Evolutionary conservation across 2,797 vertebrate species (phyloP), one percentile per base, ranked within the genome.

Genomic region (Peromyscus melanophrys): DNA sequence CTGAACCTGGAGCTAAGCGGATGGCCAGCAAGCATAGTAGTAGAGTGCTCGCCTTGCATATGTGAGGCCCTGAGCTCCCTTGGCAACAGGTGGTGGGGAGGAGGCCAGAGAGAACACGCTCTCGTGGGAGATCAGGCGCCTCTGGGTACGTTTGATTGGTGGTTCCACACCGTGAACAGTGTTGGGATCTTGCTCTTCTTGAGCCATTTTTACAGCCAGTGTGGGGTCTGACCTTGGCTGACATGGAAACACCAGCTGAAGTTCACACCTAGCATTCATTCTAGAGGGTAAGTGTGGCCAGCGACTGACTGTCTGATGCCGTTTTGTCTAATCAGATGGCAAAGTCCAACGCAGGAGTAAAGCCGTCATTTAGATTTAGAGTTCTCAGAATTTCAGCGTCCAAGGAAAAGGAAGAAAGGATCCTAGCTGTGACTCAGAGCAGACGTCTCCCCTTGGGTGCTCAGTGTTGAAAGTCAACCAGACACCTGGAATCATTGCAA

Each of bases 41-140:
- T 17, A 71, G 52, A 49, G 1, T 0, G 1, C 31, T 59, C 27
- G 21, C 31, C 43, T 17, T 29, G 5, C 4, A 9, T 16, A 1
- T 13, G 3, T 0, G 6, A 29, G n/a, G 46, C 69, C 40, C 57
- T 31, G 81, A 29, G 81, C 29, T 27, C 49, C 7, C 12, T 8
- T 25, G 49, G 84, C 52, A 25, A 40, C 78, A 12, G 52, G 19
- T 12, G 37, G 34, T 11, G 4, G 29, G 6, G 19, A 37, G 12
- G 14, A 3, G 11, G 29, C 17, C 16, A 23, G 2, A 6, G 90
- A 63, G n/a, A 67, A 0, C 8, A 12, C 17, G 27, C 34, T 87
- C 21, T 46, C 40, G 0, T 0, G 3, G 85, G 69, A 91, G n/a
- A 71, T 4, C 31, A 29, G 75, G 27, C n/a, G 61, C 43, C 82